Conservation (phyloP, 2,797 vertebrate species). For the Urocyon cinereoargenteus region DNA sequence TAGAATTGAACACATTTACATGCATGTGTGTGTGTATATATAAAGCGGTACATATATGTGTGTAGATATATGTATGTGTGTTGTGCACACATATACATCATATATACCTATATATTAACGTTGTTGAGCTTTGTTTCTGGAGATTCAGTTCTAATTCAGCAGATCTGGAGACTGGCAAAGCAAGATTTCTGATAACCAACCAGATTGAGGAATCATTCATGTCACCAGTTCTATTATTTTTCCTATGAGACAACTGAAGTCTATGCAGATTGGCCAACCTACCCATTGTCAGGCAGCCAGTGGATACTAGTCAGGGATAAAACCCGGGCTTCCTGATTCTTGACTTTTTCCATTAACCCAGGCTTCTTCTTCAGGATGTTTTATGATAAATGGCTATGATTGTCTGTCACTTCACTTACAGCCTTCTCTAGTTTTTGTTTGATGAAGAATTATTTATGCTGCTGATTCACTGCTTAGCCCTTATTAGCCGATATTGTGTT, state of each 20-base stretch:
- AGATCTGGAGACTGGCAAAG: not conserved
- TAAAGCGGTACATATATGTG: not conserved
- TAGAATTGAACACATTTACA: not conserved
- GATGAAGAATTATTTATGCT: conserved; percentile 38
- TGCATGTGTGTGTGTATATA: not conserved
- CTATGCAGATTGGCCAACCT: not conserved
- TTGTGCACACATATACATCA: not conserved
- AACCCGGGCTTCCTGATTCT: not conserved
- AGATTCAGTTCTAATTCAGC: not conserved
- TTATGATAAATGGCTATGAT: not conserved
- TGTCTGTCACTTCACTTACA: not conserved
- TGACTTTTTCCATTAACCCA: not conserved
- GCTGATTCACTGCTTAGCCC: conserved; percentile 8
- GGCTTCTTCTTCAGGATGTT: conserved; percentile 14
- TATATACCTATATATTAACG: not conserved
- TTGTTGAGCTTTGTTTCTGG: not conserved
- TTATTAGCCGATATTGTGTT: conserved; percentile 36
- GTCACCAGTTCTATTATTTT: not conserved
- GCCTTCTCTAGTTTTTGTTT: not conserved
- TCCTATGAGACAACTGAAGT: not conserved
- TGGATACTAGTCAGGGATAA: not conserved
- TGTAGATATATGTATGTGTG: not conserved
- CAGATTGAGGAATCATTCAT: not conserved
- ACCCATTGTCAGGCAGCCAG: not conserved
- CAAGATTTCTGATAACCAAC: not conserved